Base-by-base conservation (phyloP, 2,888 invertebrate species). In the Diabrotica balteata region DNA sequence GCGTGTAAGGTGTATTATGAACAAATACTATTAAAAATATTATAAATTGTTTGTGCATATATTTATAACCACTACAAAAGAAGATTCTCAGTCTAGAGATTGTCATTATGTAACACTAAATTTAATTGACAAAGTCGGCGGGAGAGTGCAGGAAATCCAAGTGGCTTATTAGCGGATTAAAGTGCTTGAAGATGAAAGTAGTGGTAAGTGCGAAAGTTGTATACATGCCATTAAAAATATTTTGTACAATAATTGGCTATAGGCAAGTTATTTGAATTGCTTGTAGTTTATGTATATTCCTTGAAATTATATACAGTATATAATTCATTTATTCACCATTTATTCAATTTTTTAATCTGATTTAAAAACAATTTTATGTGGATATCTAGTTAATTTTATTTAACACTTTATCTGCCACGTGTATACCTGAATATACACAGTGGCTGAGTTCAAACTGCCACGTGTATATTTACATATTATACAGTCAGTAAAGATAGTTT, bases 171-270 rank as follows among this genome's bases (percentile, higher is more conserved):
- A 46, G 58, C 10, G 11, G 46, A 45, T 46, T 44, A 45, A 44
- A 45, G 11, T 47, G 7, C 17, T 11, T 45, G 58, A 58, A 58
- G 46, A 58, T 58, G 58, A 58, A 58, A 45, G 58, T 58, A 22
- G 9, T 45, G 58, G 58, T 58, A 58, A 58, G 58, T 58, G n/a
- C 17, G 45, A 22, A 10, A 11, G 46, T 45, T 58, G 6, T 46
- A 47, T 58, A 58, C 8, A 10, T 17, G 22, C 7, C 3, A 32
- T 46, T 47, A 47, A 22, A 32, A 55, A 32, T 32, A 59, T 32
- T 46, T 49, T 43, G 59, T 32, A 59, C 32, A n/a, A 45, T n/a
- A n/a, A 45, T n/a, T 7, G 8, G 59, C 47, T 59, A 17, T 46
- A 8, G 22, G 59, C 42, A 54, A 32, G 5, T 32, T 54, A n/a